Base-by-base conservation (phyloP, 2,888 invertebrate species). In the Mayetiola destructor region DNA sequence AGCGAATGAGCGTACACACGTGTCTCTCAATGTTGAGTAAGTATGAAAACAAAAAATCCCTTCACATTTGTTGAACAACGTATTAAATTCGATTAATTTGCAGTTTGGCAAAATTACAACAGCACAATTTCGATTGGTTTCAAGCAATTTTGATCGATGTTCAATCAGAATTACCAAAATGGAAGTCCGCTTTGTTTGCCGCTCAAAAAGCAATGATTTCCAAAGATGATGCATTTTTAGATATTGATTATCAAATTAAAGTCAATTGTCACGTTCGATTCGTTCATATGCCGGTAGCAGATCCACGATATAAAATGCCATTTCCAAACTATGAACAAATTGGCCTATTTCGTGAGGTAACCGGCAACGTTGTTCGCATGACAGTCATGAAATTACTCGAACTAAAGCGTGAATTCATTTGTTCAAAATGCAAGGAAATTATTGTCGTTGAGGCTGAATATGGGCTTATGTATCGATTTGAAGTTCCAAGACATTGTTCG, bases 291-390 rank as follows among this genome's bases (percentile, higher is more conserved):
- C 85, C 86, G 0, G 77, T 79, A 0, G 82, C 81, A 66, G 82
- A 83, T 18, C 84, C 84, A 66, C 68, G 84, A 20, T 79, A 80
- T 64, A 73, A 83, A 59, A 78, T 76, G 16, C 71, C 76, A 40
- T 80, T 88, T 64, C 88, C 88, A 0, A 78, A 78, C 62, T 81
- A 82, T 69, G 76, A 80, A 59, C 85, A 88, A 71, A 71, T 82
- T 63, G 82, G 82, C 62, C 77, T 77, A 64, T 86, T 88, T 72
- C 69, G 88, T 58, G 82, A 84, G 69, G 75, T 90, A 29, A 80
- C 72, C 76, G 91, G 90, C 3, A 88, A 88, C 56, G 82, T 89
- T 36, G 84, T 89, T 23, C 72, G 89, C 67, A 82, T 82, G 48
- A 83, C 86, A 1, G 78, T 81, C 62, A 75, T 84, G 8, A 85